These are phyloP conservation scores for Oxygymnocypris stewartii DNA, from an alignment of 2,113 vertebrate genomes.

Conservation along the genomic window DNA sequence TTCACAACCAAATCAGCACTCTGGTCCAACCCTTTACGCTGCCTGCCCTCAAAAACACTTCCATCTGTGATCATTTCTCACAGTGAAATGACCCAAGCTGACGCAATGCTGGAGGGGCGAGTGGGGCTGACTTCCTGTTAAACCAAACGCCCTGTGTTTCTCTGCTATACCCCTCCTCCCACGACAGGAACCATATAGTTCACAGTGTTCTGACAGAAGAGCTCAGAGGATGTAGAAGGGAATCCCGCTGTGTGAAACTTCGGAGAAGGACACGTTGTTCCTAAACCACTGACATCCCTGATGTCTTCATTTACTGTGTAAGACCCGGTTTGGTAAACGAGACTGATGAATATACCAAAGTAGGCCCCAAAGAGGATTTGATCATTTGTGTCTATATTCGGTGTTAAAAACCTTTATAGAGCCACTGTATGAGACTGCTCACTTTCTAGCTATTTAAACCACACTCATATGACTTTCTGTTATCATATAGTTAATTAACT, in stretches of 20 bases:
- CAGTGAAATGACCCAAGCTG: conserved; percentile 61
- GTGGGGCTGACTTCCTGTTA: conserved; percentile 61
- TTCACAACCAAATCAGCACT: conserved; percentile 48
- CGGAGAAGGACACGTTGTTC: not conserved
- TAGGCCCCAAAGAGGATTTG: not conserved
- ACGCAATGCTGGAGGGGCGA: conserved; percentile 60
- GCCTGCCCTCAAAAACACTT: conserved; percentile 59
- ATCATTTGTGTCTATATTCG: not conserved
- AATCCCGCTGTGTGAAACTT: not conserved
- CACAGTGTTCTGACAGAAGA: conserved; percentile 38
- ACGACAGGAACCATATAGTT: conserved; percentile 17
- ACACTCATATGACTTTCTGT: not conserved
- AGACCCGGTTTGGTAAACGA: not conserved
- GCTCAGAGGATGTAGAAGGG: conserved; percentile 48
- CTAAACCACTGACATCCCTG: not conserved
- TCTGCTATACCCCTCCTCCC: conserved; percentile 29
- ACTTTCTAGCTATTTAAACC: not conserved
- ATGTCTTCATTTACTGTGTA: not conserved
- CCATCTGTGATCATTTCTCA: conserved; percentile 69
- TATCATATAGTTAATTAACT: too few species aligned
- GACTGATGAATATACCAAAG: not conserved
- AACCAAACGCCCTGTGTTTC: conserved; percentile 38
- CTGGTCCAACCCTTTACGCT: conserved; percentile 31
- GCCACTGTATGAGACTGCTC: not conserved
- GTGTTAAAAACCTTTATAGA: too few species aligned